Evolutionary conservation across 2,113 vertebrate species (phyloP), one percentile per base, ranked within the genome.

Genomic region (Phainopepla nitens): DNA sequence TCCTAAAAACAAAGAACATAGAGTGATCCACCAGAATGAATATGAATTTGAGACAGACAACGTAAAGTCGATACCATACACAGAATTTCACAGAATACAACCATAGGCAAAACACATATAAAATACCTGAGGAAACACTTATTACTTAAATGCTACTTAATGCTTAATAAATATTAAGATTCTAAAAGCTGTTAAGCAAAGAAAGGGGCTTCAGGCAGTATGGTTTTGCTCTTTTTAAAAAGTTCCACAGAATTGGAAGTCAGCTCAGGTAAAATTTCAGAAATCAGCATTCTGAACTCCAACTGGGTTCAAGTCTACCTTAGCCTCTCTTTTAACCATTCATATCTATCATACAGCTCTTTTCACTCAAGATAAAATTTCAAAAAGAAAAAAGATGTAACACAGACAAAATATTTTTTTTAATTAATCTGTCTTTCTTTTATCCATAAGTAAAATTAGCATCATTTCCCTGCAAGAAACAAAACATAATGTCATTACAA

Each of bases 1-100:
- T 90, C 96, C 96, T 97, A 89, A 77, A 95, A 97, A 81, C 50
- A 90, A 92, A 96, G 47, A 90, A 90, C 78, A 93, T 24, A 0
- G 0, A 80, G 21, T 91, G 70, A 94, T 39, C 33, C n/a, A 84
- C 15, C 21, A 61, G 18, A 64, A 22, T 8, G 6, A 94, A 84
- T 22, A 79, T 9, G 85, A 60, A 79, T 56, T 69, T 45, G 23
- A 89, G 45, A 85, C 0, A 91, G 41, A 72, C 23, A 56, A 69
- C 1, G 8, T 36, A 79, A 82, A 84, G 51, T 10, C 0, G 2
- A 0, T 44, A 71, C 41, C 25, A 78, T 42, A 79, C 19, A 51
- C 9, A 83, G 35, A 88, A 83, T 27, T 27, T 51, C 39, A 70
- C 13, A 53, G 56, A 85, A 57, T 6, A 72, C 13, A 84, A 35